phyloP scores from a whole-genome alignment of 2,888 invertebrate genomes.

The Neocrepidodera transversa region DNA sequence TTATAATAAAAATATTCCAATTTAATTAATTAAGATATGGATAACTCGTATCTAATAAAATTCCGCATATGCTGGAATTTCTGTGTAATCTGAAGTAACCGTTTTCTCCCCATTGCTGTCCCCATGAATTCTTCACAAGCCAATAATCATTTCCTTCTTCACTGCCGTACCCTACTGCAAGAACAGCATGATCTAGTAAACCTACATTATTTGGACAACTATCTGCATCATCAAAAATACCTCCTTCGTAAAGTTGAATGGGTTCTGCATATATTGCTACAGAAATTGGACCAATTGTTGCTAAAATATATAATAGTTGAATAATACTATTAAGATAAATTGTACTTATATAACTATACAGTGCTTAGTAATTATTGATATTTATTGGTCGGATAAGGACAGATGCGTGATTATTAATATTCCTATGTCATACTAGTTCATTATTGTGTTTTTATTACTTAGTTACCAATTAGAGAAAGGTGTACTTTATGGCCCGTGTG shows the following conservation, averaged over 20 bases:
- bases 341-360: too few species aligned
- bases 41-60: background rate
- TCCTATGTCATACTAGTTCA: too few species aligned
- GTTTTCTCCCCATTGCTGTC: background rate
- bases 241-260: background rate
- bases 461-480: too few species aligned
- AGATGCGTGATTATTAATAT: too few species aligned
- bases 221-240: background rate
- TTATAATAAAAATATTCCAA: too few species aligned
- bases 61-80: background rate
- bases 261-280: background rate
- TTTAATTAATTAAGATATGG: background rate
- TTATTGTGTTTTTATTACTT: too few species aligned
- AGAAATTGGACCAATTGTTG: slow-evolving; percentile 1
- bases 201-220: background rate
- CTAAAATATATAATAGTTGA: too few species aligned
- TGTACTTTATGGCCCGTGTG: too few species aligned
- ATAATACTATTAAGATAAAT: too few species aligned
- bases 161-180: background rate
- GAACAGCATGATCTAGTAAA: background rate
- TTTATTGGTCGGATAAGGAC: too few species aligned
- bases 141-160: background rate
- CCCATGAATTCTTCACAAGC: slow-evolving; percentile 4
- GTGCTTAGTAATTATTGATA: too few species aligned
- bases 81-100: slow-evolving; percentile 5